These are phyloP conservation scores for Glaucomys volans DNA, from an alignment of 2,113 vertebrate species.

Conservation along the genomic window DNA sequence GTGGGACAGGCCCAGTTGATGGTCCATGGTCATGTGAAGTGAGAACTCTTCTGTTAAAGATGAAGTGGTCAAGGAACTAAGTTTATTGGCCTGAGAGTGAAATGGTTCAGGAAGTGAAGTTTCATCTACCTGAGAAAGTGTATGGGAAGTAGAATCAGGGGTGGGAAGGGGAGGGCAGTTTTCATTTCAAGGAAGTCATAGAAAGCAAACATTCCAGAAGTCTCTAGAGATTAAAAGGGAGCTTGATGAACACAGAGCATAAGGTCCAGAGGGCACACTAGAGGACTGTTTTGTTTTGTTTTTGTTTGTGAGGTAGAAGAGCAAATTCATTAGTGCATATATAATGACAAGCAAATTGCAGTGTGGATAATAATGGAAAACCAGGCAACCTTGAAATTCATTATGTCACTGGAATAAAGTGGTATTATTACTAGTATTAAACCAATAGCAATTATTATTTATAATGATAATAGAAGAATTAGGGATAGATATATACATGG, in stretches of 20 bases:
- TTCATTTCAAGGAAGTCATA: conserved; percentile 23
- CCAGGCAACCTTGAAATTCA: neutral
- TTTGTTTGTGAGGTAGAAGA: neutral
- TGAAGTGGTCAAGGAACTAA: neutral
- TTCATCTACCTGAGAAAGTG: neutral
- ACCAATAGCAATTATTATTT: neutral
- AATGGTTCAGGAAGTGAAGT: neutral
- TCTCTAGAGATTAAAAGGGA: neutral
- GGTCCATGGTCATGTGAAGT: neutral
- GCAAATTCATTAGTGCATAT: neutral
- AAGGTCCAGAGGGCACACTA: neutral
- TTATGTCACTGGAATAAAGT: neutral
- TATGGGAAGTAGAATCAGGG: neutral
- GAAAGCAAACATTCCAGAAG: conserved; percentile 42
- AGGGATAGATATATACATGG: neutral
- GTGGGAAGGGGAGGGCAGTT: neutral
- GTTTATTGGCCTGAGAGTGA: neutral
- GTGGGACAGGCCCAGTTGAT: too few species aligned
- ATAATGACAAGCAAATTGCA: neutral
- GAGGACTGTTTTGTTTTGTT: neutral
- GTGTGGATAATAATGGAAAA: neutral
- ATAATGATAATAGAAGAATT: neutral
- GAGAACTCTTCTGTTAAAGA: neutral
- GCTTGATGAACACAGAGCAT: neutral
- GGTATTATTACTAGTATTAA: neutral